phyloP scores from a whole-genome alignment of 2,888 invertebrate genomes.

The Trissolcus brochymenae region DNA sequence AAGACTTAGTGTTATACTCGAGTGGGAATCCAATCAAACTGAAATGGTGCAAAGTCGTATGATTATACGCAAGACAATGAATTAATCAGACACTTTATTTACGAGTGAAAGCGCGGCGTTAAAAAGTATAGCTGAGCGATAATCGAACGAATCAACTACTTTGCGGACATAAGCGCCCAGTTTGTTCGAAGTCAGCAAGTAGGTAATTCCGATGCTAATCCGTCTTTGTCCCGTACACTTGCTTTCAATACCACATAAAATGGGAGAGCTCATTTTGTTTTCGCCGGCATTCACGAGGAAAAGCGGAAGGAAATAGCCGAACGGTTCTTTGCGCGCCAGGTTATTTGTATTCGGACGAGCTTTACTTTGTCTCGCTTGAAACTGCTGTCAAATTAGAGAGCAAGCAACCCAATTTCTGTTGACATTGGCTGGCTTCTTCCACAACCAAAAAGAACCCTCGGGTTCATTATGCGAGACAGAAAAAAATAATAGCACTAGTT shows the following conservation, averaged over 20 bases:
- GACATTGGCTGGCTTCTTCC: constrained; percentile 58
- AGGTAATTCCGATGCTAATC: constrained; percentile 71
- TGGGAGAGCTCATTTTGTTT: constrained; percentile 46
- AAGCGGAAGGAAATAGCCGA: constrained; percentile 47
- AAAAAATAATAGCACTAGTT: constrained; percentile 39
- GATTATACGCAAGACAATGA: constrained; percentile 50
- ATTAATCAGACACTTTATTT: constrained; percentile 50
- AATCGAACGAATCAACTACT: constrained; percentile 56
- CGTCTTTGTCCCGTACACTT: constrained; percentile 64
- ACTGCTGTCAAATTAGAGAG: constrained; percentile 63
- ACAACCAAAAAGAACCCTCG: constrained; percentile 32
- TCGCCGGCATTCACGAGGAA: constrained; percentile 32
- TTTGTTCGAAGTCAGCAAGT: constrained; percentile 62
- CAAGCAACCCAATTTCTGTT: constrained; percentile 58
- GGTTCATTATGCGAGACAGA: constrained; percentile 23
- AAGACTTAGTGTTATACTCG: constrained; percentile 7
- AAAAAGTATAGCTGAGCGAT: constrained; percentile 13
- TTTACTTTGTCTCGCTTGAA: constrained; percentile 59
- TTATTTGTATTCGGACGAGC: constrained; percentile 58
- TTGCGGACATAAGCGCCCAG: constrained; percentile 58
- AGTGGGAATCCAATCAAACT: constrained; percentile 1
- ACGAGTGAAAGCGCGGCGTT: neutral
- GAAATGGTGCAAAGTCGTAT: constrained; percentile 16
- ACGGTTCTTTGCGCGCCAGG: constrained; percentile 54
- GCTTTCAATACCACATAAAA: constrained; percentile 49